Base-by-base conservation (phyloP, 2,888 invertebrate genomes). In the Sarcophaga subvicina region DNA sequence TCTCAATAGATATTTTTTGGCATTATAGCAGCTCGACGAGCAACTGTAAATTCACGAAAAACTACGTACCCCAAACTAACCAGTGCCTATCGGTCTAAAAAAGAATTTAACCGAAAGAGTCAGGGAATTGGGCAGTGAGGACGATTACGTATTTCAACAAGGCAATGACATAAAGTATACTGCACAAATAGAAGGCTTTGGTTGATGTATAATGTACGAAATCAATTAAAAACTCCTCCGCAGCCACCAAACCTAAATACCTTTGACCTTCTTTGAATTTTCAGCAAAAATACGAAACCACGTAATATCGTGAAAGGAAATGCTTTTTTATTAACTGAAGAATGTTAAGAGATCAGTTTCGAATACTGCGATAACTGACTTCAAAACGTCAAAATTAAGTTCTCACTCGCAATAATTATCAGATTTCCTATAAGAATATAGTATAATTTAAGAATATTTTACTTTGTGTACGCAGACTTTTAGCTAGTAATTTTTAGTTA, bases 201-300 rank as follows among this genome's bases (percentile, higher is more conserved):
- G 70, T 47, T 47, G 45, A n/a, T n/a, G n/a, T n/a, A n/a, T n/a
- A n/a, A n/a, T n/a, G n/a, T n/a, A n/a, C n/a, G n/a, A 70, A 70
- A 70, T 25, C 70, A 70, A 59, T 71, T 71, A 54, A 71, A 71
- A 69, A 69, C 69, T 69, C 47, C 69, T 20, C 47, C 69, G 47
- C 69, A 71, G 27, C 54, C 71, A 60, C 71, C 37, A 37, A 27
- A 37, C 27, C 71, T 72, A 37, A 72, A 60, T 45, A 62, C 62
- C 60, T 45, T 73, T 60, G 73, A 73, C 12, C 73, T 62, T 73
- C 45, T 73, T 62, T 73, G 63, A 62, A 47, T 62, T 62, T 73
- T 60, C 45, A 72, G 60, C 8, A 71, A 60, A 72, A 72, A 72
- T 72, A 20, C 22, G 71, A 72, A 62, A n/a, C 60, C 72, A 72